Percentiles rank a stretch among this genome's conserved stretches.
These are phyloP conservation scores for Ctenopoma kingsleyae DNA, from an alignment of 2,797 vertebrate genomes.

Conservation along the genomic window DNA sequence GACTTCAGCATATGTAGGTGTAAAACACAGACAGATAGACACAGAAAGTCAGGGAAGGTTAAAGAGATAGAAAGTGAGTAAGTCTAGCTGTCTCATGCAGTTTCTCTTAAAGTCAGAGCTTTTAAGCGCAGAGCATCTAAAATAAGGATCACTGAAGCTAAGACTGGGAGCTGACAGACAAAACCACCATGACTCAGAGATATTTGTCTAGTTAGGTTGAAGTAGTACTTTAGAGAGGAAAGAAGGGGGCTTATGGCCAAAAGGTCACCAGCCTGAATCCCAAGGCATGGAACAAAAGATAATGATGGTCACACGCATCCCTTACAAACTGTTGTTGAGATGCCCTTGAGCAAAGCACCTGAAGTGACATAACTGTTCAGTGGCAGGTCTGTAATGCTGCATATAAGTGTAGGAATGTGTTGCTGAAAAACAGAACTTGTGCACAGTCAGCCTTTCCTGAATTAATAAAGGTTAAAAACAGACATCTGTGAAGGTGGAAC, in stretches of 20 bases:
- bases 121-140: conserved; percentile 19
- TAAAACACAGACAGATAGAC: neutral
- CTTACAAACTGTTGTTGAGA: neutral
- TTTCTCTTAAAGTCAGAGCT: conserved; percentile 10
- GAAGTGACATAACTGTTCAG: neutral
- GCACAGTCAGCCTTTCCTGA: conserved; percentile 33
- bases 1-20: neutral
- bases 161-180: conserved; percentile 18
- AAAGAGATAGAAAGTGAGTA: neutral
- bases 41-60: neutral
- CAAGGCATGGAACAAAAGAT: conserved; percentile 4
- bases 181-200: conserved; percentile 65
- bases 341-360: conserved; percentile 9
- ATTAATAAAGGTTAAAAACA: conserved; percentile 55
- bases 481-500: conserved; percentile 43
- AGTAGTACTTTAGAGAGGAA: conserved; percentile 12
- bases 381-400: conserved; percentile 12
- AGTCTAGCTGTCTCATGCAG: conserved; percentile 37
- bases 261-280: conserved; percentile 30
- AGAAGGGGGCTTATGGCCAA: conserved; percentile 2
- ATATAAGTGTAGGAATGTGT: conserved; percentile 1
- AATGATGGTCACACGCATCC: neutral
- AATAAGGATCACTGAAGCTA: conserved; percentile 47
- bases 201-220: conserved; percentile 30
- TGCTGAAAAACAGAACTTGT: conserved; percentile 12